Evolutionary conservation across 2,797 vertebrate species (phyloP), one percentile per base, ranked within the genome.

Genomic region (Fringilla coelebs): DNA sequence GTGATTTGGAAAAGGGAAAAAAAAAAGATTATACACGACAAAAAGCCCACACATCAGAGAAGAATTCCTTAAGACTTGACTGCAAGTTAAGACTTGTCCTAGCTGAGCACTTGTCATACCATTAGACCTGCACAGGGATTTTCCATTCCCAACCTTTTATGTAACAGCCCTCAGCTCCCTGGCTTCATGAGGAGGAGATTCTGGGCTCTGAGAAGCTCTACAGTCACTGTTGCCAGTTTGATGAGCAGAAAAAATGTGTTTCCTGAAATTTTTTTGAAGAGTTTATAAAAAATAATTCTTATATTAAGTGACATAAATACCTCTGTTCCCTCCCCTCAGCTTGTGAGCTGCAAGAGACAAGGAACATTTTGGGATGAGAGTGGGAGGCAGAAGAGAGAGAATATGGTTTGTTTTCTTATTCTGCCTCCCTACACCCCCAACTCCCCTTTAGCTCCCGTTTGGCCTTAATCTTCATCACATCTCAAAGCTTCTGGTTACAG

Each of bases 41-140:
- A 97, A 93, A 88, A 28, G 94, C 91, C 43, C 87, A 95, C 71
- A 85, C 60, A 78, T 96, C 65, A 95, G 89, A 95, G 91, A 92
- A 93, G 62, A 95, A 95, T 68, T 96, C 90, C 70, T 93, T 97
- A 97, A 98, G 97, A 98, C 97, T 93, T 88, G 95, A 96, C 78
- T 96, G 77, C 70, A 74, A 97, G 95, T 97, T 96, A 96, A 96
- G 96, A 96, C 94, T 97, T 96, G 94, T 96, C 91, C 36, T 68
- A 97, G 94, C 95, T 89, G 96, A 97, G 96, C 94, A 96, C 96
- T 97, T 95, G 92, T 91, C 87, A 96, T 67, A 91, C 85, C 45
- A 29, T 91, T 65, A 97, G 88, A 96, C 93, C 94, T 93, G 79
- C 85, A 93, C 87, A 92, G 80, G 94, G 94, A 89, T 90, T 90